Evolutionary conservation across 2,888 invertebrate species (phyloP), one percentile per base, ranked within the genome.

Genomic region (Lasioglossum figueresi): DNA sequence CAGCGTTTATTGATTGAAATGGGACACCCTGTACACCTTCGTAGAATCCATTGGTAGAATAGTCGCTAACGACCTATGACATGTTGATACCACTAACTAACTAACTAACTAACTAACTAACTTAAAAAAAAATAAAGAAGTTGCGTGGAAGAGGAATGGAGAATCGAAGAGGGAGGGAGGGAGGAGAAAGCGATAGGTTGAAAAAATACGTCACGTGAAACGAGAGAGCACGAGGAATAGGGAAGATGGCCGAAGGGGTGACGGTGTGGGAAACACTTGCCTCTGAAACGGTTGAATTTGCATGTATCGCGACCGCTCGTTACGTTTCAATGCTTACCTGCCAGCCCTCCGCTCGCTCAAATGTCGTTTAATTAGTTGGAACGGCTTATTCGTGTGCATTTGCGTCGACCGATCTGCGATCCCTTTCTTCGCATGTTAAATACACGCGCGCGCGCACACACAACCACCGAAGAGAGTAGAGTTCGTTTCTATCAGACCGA

Each of bases 281-380:
- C 82, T 89, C 82, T 84, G 90, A 90, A 90, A 88, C 89, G 89
- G 89, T 91, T 91, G 90, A 88, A 90, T 91, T 91, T 91, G 84
- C 91, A 91, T 91, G 91, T 91, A 91, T 91, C 91, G 89, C 82
- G 76, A 82, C 79, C 90, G 88, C 83, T 91, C 89, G 90, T 91
- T 91, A 88, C 87, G 90, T 91, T 91, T 90, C 91, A 89, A 89
- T 91, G 87, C 86, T 80, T 80, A 78, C 86, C 83, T 82, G 84
- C 37, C 82, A 56, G 79, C 86, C 86, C 88, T 90, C 85, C 87
- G 87, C 77, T 83, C 88, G 86, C 86, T 91, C 88, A 91, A 91
- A 90, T 83, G 87, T 89, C 86, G 90, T 90, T 91, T 91, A 91
- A 91, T 91, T 91, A 91, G 88, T 89, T 87, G 86, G 82, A 86